These are phyloP conservation scores for Syngnathus rostellatus DNA, from an alignment of 2,797 vertebrate species.

Conservation along the genomic window DNA sequence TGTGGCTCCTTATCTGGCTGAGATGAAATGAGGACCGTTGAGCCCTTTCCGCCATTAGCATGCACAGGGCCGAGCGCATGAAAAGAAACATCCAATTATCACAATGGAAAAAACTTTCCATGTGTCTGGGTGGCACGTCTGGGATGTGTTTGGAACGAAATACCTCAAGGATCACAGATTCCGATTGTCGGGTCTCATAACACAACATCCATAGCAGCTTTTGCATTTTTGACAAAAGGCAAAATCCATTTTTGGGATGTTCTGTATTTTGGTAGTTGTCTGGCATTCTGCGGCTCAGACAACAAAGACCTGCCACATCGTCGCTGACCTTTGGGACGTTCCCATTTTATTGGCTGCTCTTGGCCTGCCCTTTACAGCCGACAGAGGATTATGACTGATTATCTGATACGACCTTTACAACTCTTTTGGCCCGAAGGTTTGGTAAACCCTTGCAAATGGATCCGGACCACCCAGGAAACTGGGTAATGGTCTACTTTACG, in stretches of 20 bases:
- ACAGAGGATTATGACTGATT: conserved; percentile 2
- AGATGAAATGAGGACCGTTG: background rate
- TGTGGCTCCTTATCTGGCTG: background rate
- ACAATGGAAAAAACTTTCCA: background rate
- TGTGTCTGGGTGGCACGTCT: background rate
- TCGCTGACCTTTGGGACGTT: conserved; percentile 5
- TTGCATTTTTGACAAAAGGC: background rate
- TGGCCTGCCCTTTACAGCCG: conserved; percentile 1
- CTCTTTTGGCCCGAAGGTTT: background rate
- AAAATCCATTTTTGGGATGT: background rate
- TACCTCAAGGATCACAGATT: background rate
- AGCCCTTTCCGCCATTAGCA: background rate
- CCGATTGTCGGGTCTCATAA: too few relatives aligned
- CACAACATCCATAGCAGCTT: too few relatives aligned
- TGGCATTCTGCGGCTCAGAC: background rate
- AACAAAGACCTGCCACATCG: background rate
- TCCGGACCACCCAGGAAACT: background rate
- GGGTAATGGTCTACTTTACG: background rate
- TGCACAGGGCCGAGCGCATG: background rate
- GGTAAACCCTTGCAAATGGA: background rate
- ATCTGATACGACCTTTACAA: conserved; percentile 1
- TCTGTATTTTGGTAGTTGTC: background rate
- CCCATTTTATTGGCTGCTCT: conserved; percentile 30
- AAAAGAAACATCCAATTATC: background rate
- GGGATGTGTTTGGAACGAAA: background rate